Conservation (phyloP, 2,113 vertebrate species). For the Catharus minimus region DNA sequence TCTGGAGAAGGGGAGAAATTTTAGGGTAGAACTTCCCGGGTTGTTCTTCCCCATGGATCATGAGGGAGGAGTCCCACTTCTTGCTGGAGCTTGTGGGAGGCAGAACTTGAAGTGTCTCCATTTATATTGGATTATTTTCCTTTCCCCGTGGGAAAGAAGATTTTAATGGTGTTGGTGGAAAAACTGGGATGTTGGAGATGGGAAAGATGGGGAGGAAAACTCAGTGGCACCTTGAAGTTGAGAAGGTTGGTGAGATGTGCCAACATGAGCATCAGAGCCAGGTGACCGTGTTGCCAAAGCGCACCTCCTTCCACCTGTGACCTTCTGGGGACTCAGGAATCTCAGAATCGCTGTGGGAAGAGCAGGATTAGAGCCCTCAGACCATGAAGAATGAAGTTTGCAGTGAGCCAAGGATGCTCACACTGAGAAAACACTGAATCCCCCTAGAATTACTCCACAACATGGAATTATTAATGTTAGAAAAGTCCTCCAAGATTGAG, state of each 20-base stretch:
- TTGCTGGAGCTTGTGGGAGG: fast-evolving
- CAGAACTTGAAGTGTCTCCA: not conserved
- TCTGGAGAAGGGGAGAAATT: fast-evolving
- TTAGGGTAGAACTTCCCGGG: not conserved
- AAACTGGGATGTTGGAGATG: not conserved
- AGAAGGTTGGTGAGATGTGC: not conserved
- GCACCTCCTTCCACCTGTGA: too few species aligned
- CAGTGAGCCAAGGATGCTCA: too few species aligned
- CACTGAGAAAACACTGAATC: too few species aligned
- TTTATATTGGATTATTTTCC: not conserved
- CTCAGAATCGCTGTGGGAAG: too few species aligned
- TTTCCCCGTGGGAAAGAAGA: fast-evolving
- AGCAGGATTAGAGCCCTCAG: too few species aligned
- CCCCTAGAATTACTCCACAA: too few species aligned
- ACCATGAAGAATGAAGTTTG: too few species aligned
- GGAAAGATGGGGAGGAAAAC: not conserved
- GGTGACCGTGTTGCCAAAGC: too few species aligned
- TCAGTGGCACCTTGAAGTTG: not conserved
- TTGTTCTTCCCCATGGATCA: not conserved
- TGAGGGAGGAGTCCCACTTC: not conserved
- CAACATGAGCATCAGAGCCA: too few species aligned
- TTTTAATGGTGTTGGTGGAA: not conserved
- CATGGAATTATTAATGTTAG: too few species aligned
- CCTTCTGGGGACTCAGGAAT: too few species aligned
- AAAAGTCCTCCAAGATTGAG: too few species aligned